phyloP scores from a whole-genome alignment of 2,888 invertebrate genomes.

The Catocala sponsa region DNA sequence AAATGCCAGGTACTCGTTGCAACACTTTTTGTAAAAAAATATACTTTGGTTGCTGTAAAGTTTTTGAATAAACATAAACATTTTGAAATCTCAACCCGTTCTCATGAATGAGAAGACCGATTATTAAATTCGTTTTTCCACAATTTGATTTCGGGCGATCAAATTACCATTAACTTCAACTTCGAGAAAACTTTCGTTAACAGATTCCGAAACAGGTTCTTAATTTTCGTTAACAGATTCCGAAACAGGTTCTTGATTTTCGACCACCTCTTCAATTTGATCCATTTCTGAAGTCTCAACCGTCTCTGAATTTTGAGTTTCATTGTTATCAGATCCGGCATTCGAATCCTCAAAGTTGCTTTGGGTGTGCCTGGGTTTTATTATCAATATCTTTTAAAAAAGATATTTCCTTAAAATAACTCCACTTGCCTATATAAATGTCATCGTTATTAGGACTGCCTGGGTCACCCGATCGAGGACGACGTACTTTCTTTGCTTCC shows the following conservation, averaged over 20 bases:
- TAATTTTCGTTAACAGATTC: slow-evolving; percentile 11
- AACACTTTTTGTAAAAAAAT: too few relatives aligned
- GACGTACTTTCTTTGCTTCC: slow-evolving; percentile 34
- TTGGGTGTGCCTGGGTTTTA: slow-evolving; percentile 27
- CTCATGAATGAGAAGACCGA: too few relatives aligned
- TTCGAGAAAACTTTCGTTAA: too few relatives aligned
- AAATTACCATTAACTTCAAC: too few relatives aligned
- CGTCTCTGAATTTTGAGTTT: slow-evolving; percentile 25
- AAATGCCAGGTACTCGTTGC: too few relatives aligned
- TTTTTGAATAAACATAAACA: too few relatives aligned
- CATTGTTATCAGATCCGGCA: slow-evolving; percentile 29
- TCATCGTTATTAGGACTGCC: slow-evolving; percentile 37
- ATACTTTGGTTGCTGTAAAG: too few relatives aligned
- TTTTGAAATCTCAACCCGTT: too few relatives aligned
- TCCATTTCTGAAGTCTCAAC: slow-evolving; percentile 23
- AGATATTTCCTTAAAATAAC: too few relatives aligned
- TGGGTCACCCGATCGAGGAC: slow-evolving; percentile 40
- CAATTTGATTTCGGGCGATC: too few relatives aligned
- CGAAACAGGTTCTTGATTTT: slow-evolving; percentile 13
- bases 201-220: too few relatives aligned
- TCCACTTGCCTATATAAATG: slow-evolving; percentile 17
- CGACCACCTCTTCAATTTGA: slow-evolving; percentile 19
- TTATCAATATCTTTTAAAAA: slow-evolving; percentile 25
- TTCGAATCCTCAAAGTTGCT: slow-evolving; percentile 25
- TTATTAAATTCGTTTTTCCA: too few relatives aligned